Base-by-base conservation (phyloP, 1,140 invertebrate genomes). In the Doryteuthis pealeii region DNA sequence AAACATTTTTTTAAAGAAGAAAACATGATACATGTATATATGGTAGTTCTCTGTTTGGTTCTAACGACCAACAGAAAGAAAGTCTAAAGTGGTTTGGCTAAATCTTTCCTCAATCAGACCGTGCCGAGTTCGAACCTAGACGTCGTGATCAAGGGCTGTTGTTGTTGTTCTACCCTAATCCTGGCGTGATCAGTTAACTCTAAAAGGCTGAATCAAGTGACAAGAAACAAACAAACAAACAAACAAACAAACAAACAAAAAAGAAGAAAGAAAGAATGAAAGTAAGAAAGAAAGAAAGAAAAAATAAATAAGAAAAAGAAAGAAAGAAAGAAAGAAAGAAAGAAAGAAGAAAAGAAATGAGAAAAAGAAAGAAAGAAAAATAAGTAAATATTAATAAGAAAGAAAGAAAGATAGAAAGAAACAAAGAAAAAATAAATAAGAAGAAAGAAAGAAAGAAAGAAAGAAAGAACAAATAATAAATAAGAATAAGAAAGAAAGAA, bases 261-360 rank as follows among this genome's bases (percentile, higher is more conserved):
- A n/a, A 31, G n/a, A 35, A 35, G n/a, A 1, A n/a, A n/a, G n/a
- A n/a, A n/a, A n/a, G n/a, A n/a, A n/a, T n/a, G 12, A 74, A n/a
- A 72, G 73, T 6, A 33, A 74, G 67, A 74, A 62, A 72, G 67
- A 74, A n/a, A 74, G n/a, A n/a, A n/a, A n/a, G n/a, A n/a, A n/a
- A n/a, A n/a, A n/a, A n/a, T n/a, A n/a, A n/a, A n/a, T n/a, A 66
- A 74, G 67, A 74, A 30, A 71, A 18, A 74, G 69, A 67, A 45
- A 32, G 75, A 40, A 49, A 22, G 22, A 8, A 22, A 49, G 45
- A 49, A 22, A 49, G 45, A 49, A 22, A 49, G 45, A 18, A 49
- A 49, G 45, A 49, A 49, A 49, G 45, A 18, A 49, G 18, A 18
- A 18, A 49, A 49, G 45, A 49, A 49, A 49, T 8, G 18, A 49